Evolutionary conservation across 2,113 vertebrate genomes (phyloP), one percentile per base, ranked within the genome.

Genomic region (Enhydra lutris): DNA sequence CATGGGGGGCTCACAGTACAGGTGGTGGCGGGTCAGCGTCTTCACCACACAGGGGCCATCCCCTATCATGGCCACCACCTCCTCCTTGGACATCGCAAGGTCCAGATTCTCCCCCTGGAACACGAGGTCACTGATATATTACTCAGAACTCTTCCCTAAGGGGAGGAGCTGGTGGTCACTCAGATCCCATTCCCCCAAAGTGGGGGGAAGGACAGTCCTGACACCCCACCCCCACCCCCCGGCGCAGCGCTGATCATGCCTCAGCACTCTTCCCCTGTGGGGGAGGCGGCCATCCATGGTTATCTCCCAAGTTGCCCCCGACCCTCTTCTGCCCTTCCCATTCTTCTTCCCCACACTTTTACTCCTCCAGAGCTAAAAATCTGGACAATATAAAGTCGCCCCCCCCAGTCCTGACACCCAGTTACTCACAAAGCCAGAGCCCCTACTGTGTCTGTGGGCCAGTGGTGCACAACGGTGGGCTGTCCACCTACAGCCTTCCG

Each of bases 21-120:
- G 99, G 91, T 99, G 99, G 98, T 99, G 99, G 93, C 99, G 99
- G 52, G 99, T 99, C 80, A 99, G 98, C 0, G 99, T 99, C 99
- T 99, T 99, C 88, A 99, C 99, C 18, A 99, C 98, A 34, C 99
- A 99, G 91, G 99, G 97, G 0, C 99, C 99, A 0, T 99, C 99
- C 23, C 99, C 99, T 13, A 99, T 99, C 99, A 99, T 98, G 79
- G 99, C 99, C 97, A 99, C 98, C 94, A 99, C 99, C 98, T 99
- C 99, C 26, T 99, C 99, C 98, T 99, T 99, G 39, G 98, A 99
- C 97, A 99, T 99, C 3, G 99, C 99, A 80, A 99, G 98, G 98
- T 99, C 99, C 98, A 99, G 98, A 97, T 99, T 99, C 97, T 99
- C 99, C 0, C 99, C 99, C 99, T 99, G 97, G 94, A 97, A 98